Conservation (phyloP, 2,797 vertebrate species). For the Typhlichthys subterraneus region DNA sequence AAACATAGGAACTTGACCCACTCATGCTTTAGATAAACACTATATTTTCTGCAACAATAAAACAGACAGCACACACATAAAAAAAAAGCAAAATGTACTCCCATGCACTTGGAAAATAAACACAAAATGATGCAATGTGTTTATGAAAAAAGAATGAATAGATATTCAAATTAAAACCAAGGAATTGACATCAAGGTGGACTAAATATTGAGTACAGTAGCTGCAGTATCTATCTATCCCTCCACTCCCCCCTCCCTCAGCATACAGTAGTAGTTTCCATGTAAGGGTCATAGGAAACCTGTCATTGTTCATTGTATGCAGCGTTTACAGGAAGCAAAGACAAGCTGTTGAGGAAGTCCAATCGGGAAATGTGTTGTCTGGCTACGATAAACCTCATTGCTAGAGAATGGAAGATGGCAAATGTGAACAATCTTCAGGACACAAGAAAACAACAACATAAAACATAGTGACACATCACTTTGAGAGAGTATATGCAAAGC, state of each 20-base stretch:
- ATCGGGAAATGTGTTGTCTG: slow-evolving; percentile 38
- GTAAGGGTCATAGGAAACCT: slow-evolving; percentile 34
- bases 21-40: slow-evolving; percentile 58
- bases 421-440: slow-evolving; percentile 30
- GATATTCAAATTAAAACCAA: slow-evolving; percentile 43
- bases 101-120: slow-evolving; percentile 66
- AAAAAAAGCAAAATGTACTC: slow-evolving; percentile 48
- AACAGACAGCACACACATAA: slow-evolving; percentile 40
- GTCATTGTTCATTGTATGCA: slow-evolving; percentile 17
- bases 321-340: slow-evolving; percentile 6
- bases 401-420: slow-evolving; percentile 43
- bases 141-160: slow-evolving; percentile 48
- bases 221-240: slow-evolving; percentile 20
- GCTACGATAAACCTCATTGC: slow-evolving; percentile 42
- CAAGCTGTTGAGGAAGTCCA: slow-evolving; percentile 33
- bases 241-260: background rate
- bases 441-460: slow-evolving; percentile 29
- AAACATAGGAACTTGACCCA: slow-evolving; percentile 30
- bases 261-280: slow-evolving; percentile 16
- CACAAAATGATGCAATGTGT: slow-evolving; percentile 64
- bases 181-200: slow-evolving; percentile 37
- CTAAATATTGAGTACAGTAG: slow-evolving; percentile 14
- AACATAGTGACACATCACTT: slow-evolving; percentile 59
- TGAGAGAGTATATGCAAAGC: slow-evolving; percentile 58
- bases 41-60: slow-evolving; percentile 31